phyloP scores from a whole-genome alignment of 1,140 invertebrate genomes.

The Lepidurus arcticus region DNA sequence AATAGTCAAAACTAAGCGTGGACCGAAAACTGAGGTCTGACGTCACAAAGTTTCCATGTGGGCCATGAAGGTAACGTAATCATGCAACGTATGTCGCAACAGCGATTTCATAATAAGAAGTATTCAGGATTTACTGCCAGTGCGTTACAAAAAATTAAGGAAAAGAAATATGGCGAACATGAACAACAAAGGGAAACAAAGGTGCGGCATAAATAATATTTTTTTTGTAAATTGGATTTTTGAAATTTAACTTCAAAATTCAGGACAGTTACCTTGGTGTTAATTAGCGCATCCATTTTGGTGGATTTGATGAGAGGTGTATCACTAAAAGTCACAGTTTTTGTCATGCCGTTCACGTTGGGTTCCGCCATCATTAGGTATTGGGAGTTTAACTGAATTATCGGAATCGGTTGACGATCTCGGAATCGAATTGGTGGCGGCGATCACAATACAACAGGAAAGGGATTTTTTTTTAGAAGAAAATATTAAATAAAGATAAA shows the following conservation, averaged over 20 bases:
- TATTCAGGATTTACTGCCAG: too few relatives aligned
- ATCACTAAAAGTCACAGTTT: not conserved
- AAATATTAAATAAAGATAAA: not conserved
- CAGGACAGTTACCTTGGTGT: not conserved
- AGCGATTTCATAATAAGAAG: too few relatives aligned
- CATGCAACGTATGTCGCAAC: too few relatives aligned
- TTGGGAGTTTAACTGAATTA: not conserved
- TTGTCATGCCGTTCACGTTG: conserved; percentile 11
- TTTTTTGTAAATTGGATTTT: not conserved
- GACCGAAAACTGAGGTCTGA: too few relatives aligned
- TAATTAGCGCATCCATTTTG: not conserved
- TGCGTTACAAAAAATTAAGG: too few relatives aligned
- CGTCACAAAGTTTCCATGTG: too few relatives aligned
- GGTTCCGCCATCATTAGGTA: not conserved
- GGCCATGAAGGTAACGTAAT: too few relatives aligned
- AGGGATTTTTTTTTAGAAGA: not conserved
- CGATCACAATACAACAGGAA: not conserved
- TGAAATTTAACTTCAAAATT: not conserved
- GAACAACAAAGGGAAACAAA: not conserved
- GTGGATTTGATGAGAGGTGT: not conserved
- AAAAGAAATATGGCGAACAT: too few relatives aligned
- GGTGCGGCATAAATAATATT: too few relatives aligned
- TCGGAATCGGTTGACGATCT: not conserved
- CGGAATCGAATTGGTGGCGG: not conserved
- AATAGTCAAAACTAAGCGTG: too few relatives aligned